A percentile compares a stretch with the other conserved stretches of the same genome.
phyloP scores from a whole-genome alignment of 2,888 invertebrate species.

The Apeira syringaria region DNA sequence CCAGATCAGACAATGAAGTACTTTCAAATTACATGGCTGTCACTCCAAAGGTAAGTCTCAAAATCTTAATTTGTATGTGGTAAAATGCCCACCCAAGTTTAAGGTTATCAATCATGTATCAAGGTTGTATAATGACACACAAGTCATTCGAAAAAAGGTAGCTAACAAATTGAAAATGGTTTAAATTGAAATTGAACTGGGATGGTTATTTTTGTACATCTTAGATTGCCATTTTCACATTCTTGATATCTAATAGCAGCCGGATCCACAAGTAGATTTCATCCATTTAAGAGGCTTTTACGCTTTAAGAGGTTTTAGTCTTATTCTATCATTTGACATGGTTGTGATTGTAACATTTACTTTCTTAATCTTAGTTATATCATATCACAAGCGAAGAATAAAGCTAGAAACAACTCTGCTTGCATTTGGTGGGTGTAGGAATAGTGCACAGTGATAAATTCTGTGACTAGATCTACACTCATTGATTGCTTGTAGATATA shows the following conservation, averaged over 20 bases:
- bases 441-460: conserved; percentile 84
- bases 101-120: conserved; percentile 15
- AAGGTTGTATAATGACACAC: conserved; percentile 12
- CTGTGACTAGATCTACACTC: conserved; percentile 96
- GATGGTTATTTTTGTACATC: too few species aligned
- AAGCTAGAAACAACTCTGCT: conserved; percentile 34
- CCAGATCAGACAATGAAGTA: conserved; percentile 72
- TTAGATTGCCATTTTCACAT: too few species aligned
- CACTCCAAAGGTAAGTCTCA: conserved; percentile 58
- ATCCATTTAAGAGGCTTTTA: too few species aligned
- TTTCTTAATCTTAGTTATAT: too few species aligned
- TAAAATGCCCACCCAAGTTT: conserved; percentile 12
- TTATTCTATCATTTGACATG: too few species aligned
- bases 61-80: conserved; percentile 9
- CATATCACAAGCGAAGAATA: conserved; percentile 10
- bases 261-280: too few species aligned
- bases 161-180: too few species aligned
- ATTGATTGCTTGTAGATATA: conserved; percentile 84
- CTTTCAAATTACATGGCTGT: conserved; percentile 70
- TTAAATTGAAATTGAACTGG: too few species aligned
- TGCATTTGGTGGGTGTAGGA: conserved; percentile 87
- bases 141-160: background rate
- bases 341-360: too few species aligned
- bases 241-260: too few species aligned
- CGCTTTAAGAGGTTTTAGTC: too few species aligned